These are phyloP conservation scores for Lacanobia wlatinum DNA, from an alignment of 2,888 invertebrate genomes.

Conservation along the genomic window DNA sequence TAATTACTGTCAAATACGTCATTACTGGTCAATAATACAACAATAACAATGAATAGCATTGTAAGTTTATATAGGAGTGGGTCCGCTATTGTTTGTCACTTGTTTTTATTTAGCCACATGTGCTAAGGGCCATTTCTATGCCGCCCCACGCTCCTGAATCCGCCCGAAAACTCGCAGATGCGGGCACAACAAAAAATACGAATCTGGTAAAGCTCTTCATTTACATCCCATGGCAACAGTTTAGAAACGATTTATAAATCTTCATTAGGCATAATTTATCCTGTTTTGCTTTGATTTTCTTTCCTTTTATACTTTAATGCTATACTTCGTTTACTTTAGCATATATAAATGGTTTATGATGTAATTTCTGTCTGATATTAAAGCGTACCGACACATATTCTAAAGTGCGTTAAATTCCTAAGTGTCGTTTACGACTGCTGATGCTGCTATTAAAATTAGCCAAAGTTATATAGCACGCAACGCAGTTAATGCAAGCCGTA, in stretches of 20 bases:
- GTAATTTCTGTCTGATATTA: conserved; percentile 32
- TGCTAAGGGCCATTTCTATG: conserved; percentile 76
- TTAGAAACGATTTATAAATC: conserved; percentile 61
- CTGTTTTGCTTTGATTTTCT: conserved; percentile 31
- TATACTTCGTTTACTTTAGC: conserved; percentile 19
- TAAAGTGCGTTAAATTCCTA: conserved; percentile 54
- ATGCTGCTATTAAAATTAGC: conserved; percentile 50
- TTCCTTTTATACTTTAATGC: not conserved
- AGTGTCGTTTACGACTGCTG: conserved; percentile 47
- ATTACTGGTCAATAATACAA: conserved; percentile 59
- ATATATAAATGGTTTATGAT: conserved; percentile 20
- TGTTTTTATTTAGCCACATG: conserved; percentile 82
- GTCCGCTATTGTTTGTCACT: conserved; percentile 72
- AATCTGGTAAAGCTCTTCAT: conserved; percentile 53
- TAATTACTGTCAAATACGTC: conserved; percentile 61
- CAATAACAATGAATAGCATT: conserved; percentile 60
- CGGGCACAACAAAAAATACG: conserved; percentile 75
- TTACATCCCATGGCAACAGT: conserved; percentile 44
- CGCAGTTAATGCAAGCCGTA: conserved; percentile 22
- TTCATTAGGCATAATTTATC: conserved; percentile 53
- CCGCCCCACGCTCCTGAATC: conserved; percentile 71
- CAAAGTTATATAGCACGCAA: conserved; percentile 28
- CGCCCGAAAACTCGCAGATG: conserved; percentile 78
- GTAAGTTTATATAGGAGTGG: conserved; percentile 54
- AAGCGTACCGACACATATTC: conserved; percentile 24